Conservation (phyloP, 2,113 vertebrate genomes). For the Galbula dea region DNA sequence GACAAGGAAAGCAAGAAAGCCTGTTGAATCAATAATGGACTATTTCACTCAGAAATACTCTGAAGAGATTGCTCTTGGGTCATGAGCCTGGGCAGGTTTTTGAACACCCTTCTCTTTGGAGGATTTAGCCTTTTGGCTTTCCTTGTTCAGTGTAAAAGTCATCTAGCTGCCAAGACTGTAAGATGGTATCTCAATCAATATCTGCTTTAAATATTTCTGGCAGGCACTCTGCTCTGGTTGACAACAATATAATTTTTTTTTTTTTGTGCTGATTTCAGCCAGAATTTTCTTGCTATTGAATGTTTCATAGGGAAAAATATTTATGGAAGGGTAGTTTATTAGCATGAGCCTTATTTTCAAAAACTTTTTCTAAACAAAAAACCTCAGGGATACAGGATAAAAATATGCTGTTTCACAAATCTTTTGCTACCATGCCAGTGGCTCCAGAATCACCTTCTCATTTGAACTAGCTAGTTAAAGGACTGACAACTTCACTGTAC, state of each 20-base stretch:
- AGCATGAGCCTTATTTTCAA: neutral
- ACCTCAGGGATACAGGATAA: neutral
- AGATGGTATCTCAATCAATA: slow-evolving; percentile 49
- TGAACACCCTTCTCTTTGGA: slow-evolving; percentile 15
- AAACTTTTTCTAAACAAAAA: neutral
- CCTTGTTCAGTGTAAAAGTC: neutral
- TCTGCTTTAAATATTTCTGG: slow-evolving; percentile 43
- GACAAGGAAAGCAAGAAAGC: slow-evolving; percentile 31
- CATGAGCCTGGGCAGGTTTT: slow-evolving; percentile 37
- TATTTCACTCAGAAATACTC: slow-evolving; percentile 21
- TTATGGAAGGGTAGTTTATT: neutral
- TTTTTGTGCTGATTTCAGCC: neutral
- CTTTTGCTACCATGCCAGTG: neutral
- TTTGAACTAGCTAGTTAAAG: neutral
- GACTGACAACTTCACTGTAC: neutral
- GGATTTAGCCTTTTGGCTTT: slow-evolving; percentile 57
- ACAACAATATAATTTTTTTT: neutral
- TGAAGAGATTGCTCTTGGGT: slow-evolving; percentile 23
- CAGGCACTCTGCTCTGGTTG: neutral
- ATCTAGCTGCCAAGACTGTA: slow-evolving; percentile 2
- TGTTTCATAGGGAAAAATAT: neutral
- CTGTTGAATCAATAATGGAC: slow-evolving; percentile 60
- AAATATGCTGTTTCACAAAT: neutral
- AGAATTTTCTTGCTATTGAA: neutral
- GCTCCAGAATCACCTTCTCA: neutral